Evolutionary conservation across 1,140 invertebrate genomes (phyloP), one percentile per base, ranked within the genome.

Genomic region (Anastatus disparis): DNA sequence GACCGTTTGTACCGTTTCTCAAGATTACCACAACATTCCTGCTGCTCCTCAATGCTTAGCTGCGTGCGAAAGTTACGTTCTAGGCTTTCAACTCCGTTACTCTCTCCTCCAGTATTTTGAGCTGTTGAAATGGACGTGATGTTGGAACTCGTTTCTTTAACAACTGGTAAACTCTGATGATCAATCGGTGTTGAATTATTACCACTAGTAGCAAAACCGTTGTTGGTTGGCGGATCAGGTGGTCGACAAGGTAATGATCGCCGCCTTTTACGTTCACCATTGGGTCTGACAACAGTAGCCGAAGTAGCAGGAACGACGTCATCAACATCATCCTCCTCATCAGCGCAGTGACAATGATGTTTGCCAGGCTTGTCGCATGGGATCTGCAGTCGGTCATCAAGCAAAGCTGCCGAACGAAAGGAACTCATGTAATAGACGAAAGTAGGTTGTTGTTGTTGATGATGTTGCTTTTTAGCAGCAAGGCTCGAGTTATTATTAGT

Each of bases 361-460:
- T 93, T 93, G 53, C 92, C 92, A 44, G 89, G 91, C 72, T 90
- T 87, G 63, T 90, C 89, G 82, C 91, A 93, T 2, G 87, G 86
- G 4, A 89, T 90, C 70, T 90, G 88, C 86, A 93, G 89, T 62
- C 91, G 86, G 74, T 93, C 92, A 77, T 93, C 91, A 27, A 91
- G 82, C 35, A 92, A 74, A 40, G 84, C 79, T 81, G 69, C 48
- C 29, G 24, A 62, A 59, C 80, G 24, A 55, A 70, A 70, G 24
- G 59, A 64, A 42, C 61, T 70, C 69, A 70, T 70, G 69, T 70
- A 70, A 50, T 70, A 70, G 69, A 70, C 52, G 61, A 70, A 70
- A n/a, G n/a, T n/a, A n/a, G n/a, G n/a, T n/a, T n/a, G 58, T 31
- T 63, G 26, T 29, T 24, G 46, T 27, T 40, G 31, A 44, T n/a